phyloP scores from a whole-genome alignment of 2,113 vertebrate genomes.

The Argyrosomus japonicus region DNA sequence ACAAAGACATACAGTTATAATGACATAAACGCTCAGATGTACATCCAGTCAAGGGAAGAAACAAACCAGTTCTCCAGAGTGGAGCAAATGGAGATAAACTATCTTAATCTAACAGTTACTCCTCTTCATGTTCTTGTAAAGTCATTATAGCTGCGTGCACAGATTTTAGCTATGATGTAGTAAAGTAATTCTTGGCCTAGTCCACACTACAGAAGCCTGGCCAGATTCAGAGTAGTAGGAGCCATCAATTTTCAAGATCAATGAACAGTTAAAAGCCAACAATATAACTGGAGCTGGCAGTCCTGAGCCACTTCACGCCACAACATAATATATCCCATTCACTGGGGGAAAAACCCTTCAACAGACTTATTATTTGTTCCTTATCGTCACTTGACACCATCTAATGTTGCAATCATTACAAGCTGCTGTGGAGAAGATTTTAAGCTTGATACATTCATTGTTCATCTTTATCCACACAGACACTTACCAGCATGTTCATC shows the following conservation, averaged over 20 bases:
- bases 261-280: neutral
- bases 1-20: slow-evolving; percentile 47
- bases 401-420: neutral
- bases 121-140: neutral
- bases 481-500: slow-evolving; percentile 90
- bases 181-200: neutral
- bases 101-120: neutral
- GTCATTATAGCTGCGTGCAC: neutral
- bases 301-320: neutral
- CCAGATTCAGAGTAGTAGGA: neutral
- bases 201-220: neutral
- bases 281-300: neutral
- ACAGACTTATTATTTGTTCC: neutral
- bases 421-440: neutral
- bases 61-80: neutral
- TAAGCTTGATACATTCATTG: slow-evolving; percentile 4
- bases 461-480: slow-evolving; percentile 34
- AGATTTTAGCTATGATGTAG: neutral
- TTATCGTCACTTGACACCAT: neutral
- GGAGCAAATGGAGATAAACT: neutral
- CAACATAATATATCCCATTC: neutral
- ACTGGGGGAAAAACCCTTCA: neutral
- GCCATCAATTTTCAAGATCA: neutral
- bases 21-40: neutral
- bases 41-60: slow-evolving; percentile 25